A percentile compares a stretch with the other conserved stretches of the same genome.
Conservation (phyloP, 2,113 vertebrate genomes). For the Nothoprocta pentlandii region DNA sequence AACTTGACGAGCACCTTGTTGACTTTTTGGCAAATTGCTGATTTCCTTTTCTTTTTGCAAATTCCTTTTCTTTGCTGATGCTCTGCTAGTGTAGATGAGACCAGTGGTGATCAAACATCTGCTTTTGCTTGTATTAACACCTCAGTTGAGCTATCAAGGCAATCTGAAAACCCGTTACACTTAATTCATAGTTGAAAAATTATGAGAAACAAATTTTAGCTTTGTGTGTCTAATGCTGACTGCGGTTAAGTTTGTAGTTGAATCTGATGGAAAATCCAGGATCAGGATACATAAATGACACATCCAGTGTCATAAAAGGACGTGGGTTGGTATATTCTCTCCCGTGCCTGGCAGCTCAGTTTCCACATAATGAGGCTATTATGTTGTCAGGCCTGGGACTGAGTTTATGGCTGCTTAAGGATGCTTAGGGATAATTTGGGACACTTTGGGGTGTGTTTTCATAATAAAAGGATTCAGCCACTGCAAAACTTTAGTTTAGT, state of each 20-base stretch:
- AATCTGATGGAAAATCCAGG: background rate
- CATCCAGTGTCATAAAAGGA: background rate
- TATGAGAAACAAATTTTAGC: background rate
- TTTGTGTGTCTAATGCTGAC: rapidly evolving
- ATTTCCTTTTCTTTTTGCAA: background rate
- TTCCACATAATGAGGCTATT: background rate
- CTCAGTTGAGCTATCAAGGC: background rate
- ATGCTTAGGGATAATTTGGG: background rate
- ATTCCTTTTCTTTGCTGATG: background rate
- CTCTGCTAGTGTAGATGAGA: slow-evolving; percentile 4
- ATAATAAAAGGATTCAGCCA: background rate
- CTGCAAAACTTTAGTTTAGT: slow-evolving; percentile 43
- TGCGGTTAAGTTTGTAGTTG: background rate
- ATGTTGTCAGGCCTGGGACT: background rate
- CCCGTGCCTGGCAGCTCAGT: rapidly evolving
- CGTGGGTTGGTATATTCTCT: background rate
- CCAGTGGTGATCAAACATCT: background rate
- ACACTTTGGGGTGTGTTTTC: slow-evolving; percentile 22
- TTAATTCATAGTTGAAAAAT: background rate
- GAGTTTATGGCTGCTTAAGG: background rate
- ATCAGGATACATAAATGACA: background rate
- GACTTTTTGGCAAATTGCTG: background rate
- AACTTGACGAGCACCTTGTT: background rate
- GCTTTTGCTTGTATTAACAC: background rate
- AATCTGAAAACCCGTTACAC: background rate